phyloP scores from a whole-genome alignment of 2,113 vertebrate species.

The Xyrauchen texanus region DNA sequence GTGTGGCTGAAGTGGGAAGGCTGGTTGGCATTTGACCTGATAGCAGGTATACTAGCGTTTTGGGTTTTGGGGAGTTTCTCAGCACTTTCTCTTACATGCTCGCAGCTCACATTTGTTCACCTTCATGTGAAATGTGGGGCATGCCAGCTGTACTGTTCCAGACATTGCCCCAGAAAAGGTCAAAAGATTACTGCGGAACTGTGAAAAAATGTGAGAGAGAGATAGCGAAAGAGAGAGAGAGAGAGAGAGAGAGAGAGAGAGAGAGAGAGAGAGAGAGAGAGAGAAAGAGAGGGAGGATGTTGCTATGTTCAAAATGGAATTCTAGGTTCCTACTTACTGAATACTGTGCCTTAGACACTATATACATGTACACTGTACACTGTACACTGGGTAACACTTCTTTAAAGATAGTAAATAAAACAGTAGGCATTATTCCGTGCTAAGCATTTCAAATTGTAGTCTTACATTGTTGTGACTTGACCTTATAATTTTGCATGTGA shows the following conservation, averaged over 20 bases:
- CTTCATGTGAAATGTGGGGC: constrained; percentile 34
- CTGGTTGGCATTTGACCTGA: constrained; percentile 46
- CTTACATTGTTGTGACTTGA: too few relatives aligned
- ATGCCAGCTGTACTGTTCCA: constrained; percentile 41
- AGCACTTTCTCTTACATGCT: constrained; percentile 12
- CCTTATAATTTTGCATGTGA: too few relatives aligned
- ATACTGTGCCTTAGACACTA: too few relatives aligned
- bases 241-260: background rate
- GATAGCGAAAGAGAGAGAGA: background rate
- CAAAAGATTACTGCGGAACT: constrained; percentile 10
- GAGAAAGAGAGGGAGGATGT: background rate
- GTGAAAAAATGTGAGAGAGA: background rate
- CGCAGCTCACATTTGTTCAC: constrained; percentile 12
- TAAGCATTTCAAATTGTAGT: too few relatives aligned
- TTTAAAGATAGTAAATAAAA: too few relatives aligned
- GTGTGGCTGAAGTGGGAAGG: constrained; percentile 28
- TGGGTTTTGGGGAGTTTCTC: background rate
- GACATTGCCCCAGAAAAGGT: constrained; percentile 37
- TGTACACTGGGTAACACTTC: too few relatives aligned
- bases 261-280: background rate
- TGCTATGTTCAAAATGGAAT: too few relatives aligned
- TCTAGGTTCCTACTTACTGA: too few relatives aligned
- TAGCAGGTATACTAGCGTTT: constrained; percentile 16
- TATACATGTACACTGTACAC: too few relatives aligned
- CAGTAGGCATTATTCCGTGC: too few relatives aligned